Conservation (phyloP, 2,888 invertebrate genomes). For the Coelopa pilipes region DNA sequence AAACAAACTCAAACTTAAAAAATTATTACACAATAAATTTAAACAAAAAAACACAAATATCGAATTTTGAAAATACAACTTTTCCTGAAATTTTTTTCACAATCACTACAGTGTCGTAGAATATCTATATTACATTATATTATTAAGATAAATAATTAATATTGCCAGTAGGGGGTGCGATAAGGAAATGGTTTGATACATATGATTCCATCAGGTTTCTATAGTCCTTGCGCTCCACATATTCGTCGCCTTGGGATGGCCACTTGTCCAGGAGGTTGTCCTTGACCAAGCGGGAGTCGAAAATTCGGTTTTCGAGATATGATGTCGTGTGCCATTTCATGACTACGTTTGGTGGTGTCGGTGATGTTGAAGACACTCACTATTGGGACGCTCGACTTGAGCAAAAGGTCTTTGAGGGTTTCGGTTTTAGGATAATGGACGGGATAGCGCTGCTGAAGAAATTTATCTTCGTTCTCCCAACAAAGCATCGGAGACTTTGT, state of each 20-base stretch:
- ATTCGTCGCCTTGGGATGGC: constrained; percentile 59
- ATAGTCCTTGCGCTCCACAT: constrained; percentile 63
- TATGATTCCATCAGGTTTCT: constrained; percentile 67
- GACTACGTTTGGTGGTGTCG: constrained; percentile 29
- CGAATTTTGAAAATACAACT: constrained; percentile 20
- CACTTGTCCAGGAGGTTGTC: constrained; percentile 63
- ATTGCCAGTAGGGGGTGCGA: constrained; percentile 20
- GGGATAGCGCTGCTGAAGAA: constrained; percentile 59
- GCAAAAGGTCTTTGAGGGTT: constrained; percentile 58
- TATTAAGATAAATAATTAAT: background rate
- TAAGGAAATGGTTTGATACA: constrained; percentile 51
- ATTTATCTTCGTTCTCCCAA: constrained; percentile 61
- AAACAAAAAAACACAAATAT: constrained; percentile 7
- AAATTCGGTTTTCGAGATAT: constrained; percentile 64
- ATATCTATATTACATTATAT: constrained; percentile 27
- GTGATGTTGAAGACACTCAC: constrained; percentile 56
- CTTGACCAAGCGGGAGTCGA: constrained; percentile 65
- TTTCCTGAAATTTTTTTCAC: constrained; percentile 27
- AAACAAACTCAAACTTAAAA: constrained; percentile 24
- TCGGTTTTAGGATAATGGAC: constrained; percentile 57
- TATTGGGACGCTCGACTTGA: constrained; percentile 65
- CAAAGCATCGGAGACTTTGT: constrained; percentile 57
- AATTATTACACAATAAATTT: constrained; percentile 30
- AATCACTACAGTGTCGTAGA: constrained; percentile 31
- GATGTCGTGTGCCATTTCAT: constrained; percentile 58